Conservation (phyloP, 2,888 invertebrate species). For the Aproaerema taeniolella region DNA sequence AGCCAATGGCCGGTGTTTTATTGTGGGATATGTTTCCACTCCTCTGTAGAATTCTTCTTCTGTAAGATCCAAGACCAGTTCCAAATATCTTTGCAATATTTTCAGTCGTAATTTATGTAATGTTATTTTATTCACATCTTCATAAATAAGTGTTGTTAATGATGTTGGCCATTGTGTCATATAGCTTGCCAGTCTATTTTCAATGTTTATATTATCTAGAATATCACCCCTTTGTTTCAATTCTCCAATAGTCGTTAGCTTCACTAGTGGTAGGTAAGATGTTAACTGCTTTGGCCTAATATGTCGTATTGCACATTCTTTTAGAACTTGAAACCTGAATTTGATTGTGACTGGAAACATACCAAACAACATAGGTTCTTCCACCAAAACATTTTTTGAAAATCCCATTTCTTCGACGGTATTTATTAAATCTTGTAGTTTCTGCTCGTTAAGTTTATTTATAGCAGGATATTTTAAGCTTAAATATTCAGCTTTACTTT, state of each 20-base stretch:
- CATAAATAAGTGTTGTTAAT: slow-evolving; percentile 52
- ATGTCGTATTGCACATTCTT: slow-evolving; percentile 56
- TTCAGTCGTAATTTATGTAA: slow-evolving; percentile 50
- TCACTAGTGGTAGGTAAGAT: slow-evolving; percentile 48
- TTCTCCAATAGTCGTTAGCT: slow-evolving; percentile 46
- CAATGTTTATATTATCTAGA: slow-evolving; percentile 42
- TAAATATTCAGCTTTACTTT: slow-evolving; percentile 46
- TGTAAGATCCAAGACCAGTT: slow-evolving; percentile 54
- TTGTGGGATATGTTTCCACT: slow-evolving; percentile 58
- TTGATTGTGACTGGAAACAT: slow-evolving; percentile 54
- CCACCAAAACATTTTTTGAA: slow-evolving; percentile 34
- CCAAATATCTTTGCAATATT: slow-evolving; percentile 64
- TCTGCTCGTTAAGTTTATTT: slow-evolving; percentile 38
- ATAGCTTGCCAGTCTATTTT: slow-evolving; percentile 57
- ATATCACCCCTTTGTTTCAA: slow-evolving; percentile 43
- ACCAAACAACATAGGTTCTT: slow-evolving; percentile 51
- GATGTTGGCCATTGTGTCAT: slow-evolving; percentile 72
- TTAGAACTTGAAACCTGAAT: slow-evolving; percentile 50
- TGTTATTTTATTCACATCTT: slow-evolving; percentile 44
- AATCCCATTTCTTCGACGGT: slow-evolving; percentile 49
- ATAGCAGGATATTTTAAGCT: slow-evolving; percentile 52
- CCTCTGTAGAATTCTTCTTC: slow-evolving; percentile 55
- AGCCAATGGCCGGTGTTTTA: slow-evolving; percentile 61
- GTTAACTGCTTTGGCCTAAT: slow-evolving; percentile 35
- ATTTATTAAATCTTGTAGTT: slow-evolving; percentile 36